phyloP scores from a whole-genome alignment of 2,113 vertebrate genomes.

The Catharus minimus region DNA sequence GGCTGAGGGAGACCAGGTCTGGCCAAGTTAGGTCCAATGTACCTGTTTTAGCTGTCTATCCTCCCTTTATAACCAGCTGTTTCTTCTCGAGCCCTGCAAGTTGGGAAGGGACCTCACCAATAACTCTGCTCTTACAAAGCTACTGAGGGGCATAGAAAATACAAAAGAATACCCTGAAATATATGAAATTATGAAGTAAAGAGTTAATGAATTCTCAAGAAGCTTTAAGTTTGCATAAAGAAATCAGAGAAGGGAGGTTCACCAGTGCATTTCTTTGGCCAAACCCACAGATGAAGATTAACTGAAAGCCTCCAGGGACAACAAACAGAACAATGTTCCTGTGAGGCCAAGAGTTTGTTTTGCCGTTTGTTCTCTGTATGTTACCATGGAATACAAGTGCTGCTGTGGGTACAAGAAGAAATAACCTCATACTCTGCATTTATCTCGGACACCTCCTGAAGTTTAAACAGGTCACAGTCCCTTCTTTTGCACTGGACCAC shows the following conservation, averaged over 20 bases:
- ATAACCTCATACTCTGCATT: not conserved
- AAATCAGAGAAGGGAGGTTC: constrained; percentile 8
- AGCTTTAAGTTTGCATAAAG: not conserved
- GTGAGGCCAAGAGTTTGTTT: constrained; percentile 13
- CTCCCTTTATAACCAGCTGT: not conserved
- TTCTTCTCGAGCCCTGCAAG: not conserved
- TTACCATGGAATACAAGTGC: not conserved
- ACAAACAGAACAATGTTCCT: constrained; percentile 20
- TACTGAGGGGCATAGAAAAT: not conserved
- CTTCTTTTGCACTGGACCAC: not conserved
- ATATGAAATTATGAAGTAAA: not conserved
- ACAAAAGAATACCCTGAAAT: not conserved
- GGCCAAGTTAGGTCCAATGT: not conserved
- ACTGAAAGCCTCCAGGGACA: constrained; percentile 6
- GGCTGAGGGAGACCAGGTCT: not conserved
- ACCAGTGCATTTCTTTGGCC: not conserved
- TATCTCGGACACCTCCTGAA: not conserved
- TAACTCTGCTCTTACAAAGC: not conserved
- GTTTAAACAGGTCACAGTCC: not conserved
- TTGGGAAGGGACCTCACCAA: not conserved
- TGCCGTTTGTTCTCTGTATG: not conserved
- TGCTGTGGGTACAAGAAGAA: not conserved
- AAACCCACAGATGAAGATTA: constrained; percentile 37
- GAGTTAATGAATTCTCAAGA: constrained; percentile 28
- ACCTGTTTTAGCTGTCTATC: not conserved